Evolutionary conservation across 2,797 vertebrate genomes (phyloP).

Genomic region (Cossypha heuglini): DNA sequence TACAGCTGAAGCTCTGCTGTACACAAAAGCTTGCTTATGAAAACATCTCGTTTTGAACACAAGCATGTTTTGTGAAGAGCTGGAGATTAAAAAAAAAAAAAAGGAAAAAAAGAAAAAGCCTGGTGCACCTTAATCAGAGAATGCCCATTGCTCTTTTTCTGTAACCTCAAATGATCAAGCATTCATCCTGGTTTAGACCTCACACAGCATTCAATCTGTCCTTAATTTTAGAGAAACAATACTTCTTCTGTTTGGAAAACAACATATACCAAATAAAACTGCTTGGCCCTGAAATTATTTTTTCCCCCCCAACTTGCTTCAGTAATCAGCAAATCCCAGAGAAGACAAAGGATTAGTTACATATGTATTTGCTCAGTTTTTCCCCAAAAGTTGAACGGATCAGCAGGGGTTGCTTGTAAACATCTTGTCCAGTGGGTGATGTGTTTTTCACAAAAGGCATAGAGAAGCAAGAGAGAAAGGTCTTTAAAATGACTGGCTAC

Average conservation of each 20-base stretch:
- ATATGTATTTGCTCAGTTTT: neutral
- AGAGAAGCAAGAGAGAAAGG: neutral
- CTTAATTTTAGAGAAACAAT: slow-evolving; percentile 29
- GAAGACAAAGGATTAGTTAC: neutral
- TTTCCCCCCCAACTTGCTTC: neutral
- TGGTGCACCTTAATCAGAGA: neutral
- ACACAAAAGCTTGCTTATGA: slow-evolving; percentile 14
- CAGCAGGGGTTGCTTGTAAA: neutral
- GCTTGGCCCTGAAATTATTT: neutral
- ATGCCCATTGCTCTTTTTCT: neutral
- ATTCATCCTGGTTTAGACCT: neutral
- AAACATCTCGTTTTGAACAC: neutral
- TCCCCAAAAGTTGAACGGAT: neutral
- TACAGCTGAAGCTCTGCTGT: neutral
- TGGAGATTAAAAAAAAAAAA: neutral
- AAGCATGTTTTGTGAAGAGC: neutral
- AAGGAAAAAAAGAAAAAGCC: neutral
- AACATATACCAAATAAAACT: neutral
- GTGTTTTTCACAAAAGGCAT: neutral
- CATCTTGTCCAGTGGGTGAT: neutral
- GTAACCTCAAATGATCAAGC: neutral
- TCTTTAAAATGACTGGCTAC: neutral
- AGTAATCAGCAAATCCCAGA: neutral
- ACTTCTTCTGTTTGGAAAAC: neutral
- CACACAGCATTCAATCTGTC: neutral